phyloP scores from a whole-genome alignment of 2,888 invertebrate genomes.

The Diaperis boleti region DNA sequence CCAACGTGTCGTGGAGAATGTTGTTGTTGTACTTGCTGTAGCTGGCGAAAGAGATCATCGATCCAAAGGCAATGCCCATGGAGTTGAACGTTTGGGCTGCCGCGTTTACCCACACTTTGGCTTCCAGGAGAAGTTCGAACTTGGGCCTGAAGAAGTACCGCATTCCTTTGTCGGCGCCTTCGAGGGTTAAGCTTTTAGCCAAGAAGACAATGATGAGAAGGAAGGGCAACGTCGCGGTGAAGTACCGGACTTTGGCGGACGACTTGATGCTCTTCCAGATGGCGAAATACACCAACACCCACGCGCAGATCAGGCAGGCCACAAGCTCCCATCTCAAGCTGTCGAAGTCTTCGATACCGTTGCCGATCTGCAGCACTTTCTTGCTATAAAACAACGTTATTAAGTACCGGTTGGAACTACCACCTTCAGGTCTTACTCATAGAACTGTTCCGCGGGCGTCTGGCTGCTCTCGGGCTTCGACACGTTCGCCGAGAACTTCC shows the following conservation, averaged over 20 bases:
- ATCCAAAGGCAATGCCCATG: constrained; percentile 93
- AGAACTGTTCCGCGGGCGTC: constrained; percentile 93
- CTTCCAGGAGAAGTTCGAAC: constrained; percentile 84
- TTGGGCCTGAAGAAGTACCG: constrained; percentile 89
- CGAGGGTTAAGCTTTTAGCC: constrained; percentile 88
- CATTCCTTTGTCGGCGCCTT: constrained; percentile 88
- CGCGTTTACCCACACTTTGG: constrained; percentile 90
- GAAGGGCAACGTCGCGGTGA: constrained; percentile 94
- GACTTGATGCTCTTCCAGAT: constrained; percentile 97
- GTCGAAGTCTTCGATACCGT: constrained; percentile 86
- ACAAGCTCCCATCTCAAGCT: constrained; percentile 89
- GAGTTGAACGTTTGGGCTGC: constrained; percentile 89
- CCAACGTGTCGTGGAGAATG: constrained; percentile 87
- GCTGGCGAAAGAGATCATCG: constrained; percentile 81
- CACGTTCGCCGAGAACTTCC: constrained; percentile 69
- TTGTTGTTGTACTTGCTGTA: constrained; percentile 94
- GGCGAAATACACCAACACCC: constrained; percentile 95
- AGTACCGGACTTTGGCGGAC: constrained; percentile 91
- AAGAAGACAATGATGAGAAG: constrained; percentile 88
- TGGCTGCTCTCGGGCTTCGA: constrained; percentile 79
- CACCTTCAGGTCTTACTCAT: constrained; percentile 76
- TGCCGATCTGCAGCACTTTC: constrained; percentile 86
- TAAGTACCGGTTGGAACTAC: neutral
- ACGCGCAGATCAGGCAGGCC: constrained; percentile 89
- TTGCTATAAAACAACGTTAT: constrained; percentile 73